Conservation (phyloP, 2,113 vertebrate genomes). For the Bubo scandiacus region DNA sequence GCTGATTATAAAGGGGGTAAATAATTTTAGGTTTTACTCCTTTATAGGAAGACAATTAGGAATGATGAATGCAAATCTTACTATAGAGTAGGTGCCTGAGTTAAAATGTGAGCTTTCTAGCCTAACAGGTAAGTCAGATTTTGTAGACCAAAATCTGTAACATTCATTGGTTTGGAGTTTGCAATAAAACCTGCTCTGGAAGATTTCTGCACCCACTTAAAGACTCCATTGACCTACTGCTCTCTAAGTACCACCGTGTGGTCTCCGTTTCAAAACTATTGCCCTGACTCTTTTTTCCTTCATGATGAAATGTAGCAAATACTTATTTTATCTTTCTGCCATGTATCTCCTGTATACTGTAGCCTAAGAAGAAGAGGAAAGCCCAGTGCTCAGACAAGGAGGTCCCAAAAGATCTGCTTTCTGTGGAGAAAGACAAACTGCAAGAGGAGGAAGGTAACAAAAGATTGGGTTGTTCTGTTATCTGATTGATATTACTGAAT, state of each 20-base stretch:
- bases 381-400: conserved; percentile 12
- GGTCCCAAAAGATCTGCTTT: background rate
- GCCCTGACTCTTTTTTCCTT: background rate
- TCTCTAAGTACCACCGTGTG: background rate
- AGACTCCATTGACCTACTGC: background rate
- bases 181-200: background rate
- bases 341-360: background rate
- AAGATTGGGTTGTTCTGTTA: background rate
- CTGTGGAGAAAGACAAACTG: conserved; percentile 26
- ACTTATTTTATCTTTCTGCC: background rate
- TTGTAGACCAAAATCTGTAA: background rate
- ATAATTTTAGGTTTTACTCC: background rate
- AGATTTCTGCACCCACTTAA: background rate
- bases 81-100: background rate
- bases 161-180: background rate
- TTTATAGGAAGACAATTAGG: background rate
- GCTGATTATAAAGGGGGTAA: background rate
- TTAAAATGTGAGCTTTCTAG: background rate
- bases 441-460: conserved; percentile 53
- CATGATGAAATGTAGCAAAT: background rate
- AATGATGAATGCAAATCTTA: background rate
- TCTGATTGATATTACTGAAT: background rate
- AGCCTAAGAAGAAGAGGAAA: conserved; percentile 57
- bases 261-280: background rate
- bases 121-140: background rate